Evolutionary conservation across 2,888 invertebrate genomes (phyloP), one percentile per base, ranked within the genome.

Genomic region (Torymus aiolomorphi): DNA sequence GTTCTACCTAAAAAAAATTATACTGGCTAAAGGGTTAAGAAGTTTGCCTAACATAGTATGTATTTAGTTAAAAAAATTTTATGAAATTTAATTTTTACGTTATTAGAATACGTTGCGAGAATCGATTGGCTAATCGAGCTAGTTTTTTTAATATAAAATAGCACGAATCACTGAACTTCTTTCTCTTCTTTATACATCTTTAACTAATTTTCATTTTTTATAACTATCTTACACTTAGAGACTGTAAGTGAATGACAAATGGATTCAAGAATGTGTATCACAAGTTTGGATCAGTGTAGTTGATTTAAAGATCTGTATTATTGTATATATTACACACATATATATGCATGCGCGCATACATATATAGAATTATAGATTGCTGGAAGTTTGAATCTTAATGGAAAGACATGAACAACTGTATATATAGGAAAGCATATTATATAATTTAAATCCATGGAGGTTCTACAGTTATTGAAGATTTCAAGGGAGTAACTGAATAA

Each of bases 221-320:
- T 74, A 20, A 77, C 67, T 83, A 78, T 66, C 78, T 83, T 84
- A 84, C 61, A 82, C 54, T 81, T 80, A 82, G 65, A 83, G 80
- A 85, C 80, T 83, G 80, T 84, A 83, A 83, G 80, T 83, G 79
- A 83, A 80, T 82, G 74, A 83, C 76, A 82, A 81, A 76, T 80
- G 71, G 73, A 79, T 80, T 83, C 83, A 81, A 83, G 82, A 83
- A 82, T 82, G 82, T 75, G 84, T 87, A 86, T 87, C 86, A 87
- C 87, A 87, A 85, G 84, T 86, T 86, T 84, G 83, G 84, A 85
- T 85, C 78, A 80, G 70, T 82, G 81, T 84, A 83, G 75, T 83
- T 83, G 83, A 83, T 82, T 84, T 80, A 83, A 82, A 84, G 81
- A 83, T 83, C 70, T 80, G 69, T 73, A 82, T 66, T 76, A 57